phyloP scores from a whole-genome alignment of 2,888 invertebrate species.

The Drosophila leonis region DNA sequence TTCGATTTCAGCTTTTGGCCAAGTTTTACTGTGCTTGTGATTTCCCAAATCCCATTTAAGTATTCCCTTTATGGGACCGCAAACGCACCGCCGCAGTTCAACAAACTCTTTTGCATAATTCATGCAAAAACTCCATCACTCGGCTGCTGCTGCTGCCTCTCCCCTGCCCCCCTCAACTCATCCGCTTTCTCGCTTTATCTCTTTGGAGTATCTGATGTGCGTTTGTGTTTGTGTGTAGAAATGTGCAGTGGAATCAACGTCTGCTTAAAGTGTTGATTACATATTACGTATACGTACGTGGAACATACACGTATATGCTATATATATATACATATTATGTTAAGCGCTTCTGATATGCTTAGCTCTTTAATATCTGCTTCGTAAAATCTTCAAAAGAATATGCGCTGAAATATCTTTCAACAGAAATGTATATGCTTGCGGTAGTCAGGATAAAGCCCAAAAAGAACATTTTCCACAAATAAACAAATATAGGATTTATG shows the following conservation, averaged over 20 bases:
- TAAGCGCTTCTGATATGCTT: slow-evolving; percentile 22
- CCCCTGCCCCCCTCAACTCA: not conserved
- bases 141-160: slow-evolving; percentile 21
- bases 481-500: not conserved
- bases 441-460: too few relatives aligned
- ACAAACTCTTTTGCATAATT: slow-evolving; percentile 75
- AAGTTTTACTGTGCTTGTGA: slow-evolving; percentile 49
- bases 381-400: slow-evolving; percentile 7
- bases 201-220: slow-evolving; percentile 11
- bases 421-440: not conserved
- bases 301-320: not conserved
- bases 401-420: not conserved
- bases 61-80: slow-evolving; percentile 75
- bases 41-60: slow-evolving; percentile 78
- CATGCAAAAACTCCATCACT: slow-evolving; percentile 61
- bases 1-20: slow-evolving; percentile 38
- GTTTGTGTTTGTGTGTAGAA: slow-evolving; percentile 3
- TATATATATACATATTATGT: slow-evolving; percentile 33
- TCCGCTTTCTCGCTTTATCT: slow-evolving; percentile 4
- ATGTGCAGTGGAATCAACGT: slow-evolving; percentile 24
- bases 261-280: slow-evolving; percentile 52
- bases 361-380: not conserved
- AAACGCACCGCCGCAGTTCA: slow-evolving; percentile 61
- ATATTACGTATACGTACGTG: slow-evolving; percentile 10
- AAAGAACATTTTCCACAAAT: not conserved